A percentile compares a stretch with the other conserved stretches of the same genome.
These are phyloP conservation scores for Sepiola atlantica DNA, from an alignment of 2,888 invertebrate species.

Conservation along the genomic window DNA sequence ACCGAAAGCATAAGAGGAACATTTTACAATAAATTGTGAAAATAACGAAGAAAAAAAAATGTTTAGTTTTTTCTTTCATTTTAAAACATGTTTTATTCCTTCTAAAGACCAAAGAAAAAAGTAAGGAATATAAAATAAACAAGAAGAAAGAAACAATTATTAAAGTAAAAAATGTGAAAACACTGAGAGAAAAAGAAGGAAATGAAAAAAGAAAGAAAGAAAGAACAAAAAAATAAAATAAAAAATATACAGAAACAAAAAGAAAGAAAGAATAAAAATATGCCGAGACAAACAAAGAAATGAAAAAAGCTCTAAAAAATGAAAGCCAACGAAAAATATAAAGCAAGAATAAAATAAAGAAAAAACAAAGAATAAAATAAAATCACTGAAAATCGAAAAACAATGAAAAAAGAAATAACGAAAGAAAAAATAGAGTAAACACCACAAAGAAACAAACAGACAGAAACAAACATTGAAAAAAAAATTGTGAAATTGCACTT, in stretches of 20 bases:
- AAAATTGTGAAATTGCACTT: no score
- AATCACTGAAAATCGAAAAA: no score
- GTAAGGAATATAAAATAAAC: neutral
- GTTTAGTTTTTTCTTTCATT: no score
- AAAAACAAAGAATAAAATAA: no score
- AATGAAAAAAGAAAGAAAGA: neutral
- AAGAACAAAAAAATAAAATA: neutral
- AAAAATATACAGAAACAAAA: neutral
- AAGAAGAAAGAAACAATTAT: neutral
- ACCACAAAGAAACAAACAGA: no score
- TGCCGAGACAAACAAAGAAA: neutral
- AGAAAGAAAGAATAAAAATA: neutral
- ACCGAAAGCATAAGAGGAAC: no score
- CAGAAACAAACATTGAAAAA: no score
- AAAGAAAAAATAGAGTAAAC: no score
- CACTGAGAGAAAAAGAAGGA: neutral
- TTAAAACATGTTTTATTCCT: no score
- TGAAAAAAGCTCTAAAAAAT: neutral
- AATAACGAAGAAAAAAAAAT: no score
- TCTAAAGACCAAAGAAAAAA: neutral
- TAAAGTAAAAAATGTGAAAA: neutral
- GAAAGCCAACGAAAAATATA: neutral
- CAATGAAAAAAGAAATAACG: no score
- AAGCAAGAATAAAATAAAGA: neutral
- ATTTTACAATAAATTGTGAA: no score